A percentile compares a stretch with the other conserved stretches of the same genome.
Conservation (phyloP, 2,797 vertebrate species). For the Takifugu rubripes region DNA sequence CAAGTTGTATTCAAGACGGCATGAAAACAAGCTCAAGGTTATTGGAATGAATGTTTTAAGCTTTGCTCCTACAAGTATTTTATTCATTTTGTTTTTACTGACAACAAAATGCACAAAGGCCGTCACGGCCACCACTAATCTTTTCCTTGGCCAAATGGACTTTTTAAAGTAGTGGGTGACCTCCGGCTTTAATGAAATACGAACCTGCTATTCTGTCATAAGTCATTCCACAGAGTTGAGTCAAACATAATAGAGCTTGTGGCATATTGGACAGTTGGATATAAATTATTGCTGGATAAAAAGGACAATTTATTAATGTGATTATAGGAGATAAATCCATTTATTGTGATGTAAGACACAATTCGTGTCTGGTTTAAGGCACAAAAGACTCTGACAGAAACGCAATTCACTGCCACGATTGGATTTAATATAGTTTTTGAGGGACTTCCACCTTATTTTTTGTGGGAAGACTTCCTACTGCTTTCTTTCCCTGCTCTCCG, state of each 20-base stretch:
- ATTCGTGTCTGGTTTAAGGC: background rate
- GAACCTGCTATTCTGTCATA: slow-evolving; percentile 34
- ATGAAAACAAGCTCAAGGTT: no score
- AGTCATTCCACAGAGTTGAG: no score
- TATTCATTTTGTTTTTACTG: slow-evolving; percentile 14
- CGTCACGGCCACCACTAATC: slow-evolving; percentile 47
- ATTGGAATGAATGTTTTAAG: background rate
- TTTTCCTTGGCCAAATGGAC: slow-evolving; percentile 61
- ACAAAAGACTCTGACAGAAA: slow-evolving; percentile 16
- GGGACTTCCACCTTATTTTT: background rate
- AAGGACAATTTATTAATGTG: background rate
- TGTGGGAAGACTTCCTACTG: slow-evolving; percentile 40
- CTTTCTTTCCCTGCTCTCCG: slow-evolving; percentile 46
- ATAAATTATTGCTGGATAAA: background rate
- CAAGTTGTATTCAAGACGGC: no score
- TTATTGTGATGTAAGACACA: slow-evolving; percentile 12
- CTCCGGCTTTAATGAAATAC: slow-evolving; percentile 50
- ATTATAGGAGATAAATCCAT: background rate
- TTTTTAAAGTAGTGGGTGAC: slow-evolving; percentile 66
- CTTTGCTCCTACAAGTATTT: background rate
- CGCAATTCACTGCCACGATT: slow-evolving; percentile 13
- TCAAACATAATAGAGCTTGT: slow-evolving; percentile 4
- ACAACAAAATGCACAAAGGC: slow-evolving; percentile 20
- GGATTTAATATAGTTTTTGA: no score
- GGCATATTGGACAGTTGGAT: slow-evolving; percentile 31